A percentile compares a stretch with the other conserved stretches of the same genome.
Conservation (phyloP, 2,113 vertebrate species). For the Sinocyclocheilus rhinocerous region DNA sequence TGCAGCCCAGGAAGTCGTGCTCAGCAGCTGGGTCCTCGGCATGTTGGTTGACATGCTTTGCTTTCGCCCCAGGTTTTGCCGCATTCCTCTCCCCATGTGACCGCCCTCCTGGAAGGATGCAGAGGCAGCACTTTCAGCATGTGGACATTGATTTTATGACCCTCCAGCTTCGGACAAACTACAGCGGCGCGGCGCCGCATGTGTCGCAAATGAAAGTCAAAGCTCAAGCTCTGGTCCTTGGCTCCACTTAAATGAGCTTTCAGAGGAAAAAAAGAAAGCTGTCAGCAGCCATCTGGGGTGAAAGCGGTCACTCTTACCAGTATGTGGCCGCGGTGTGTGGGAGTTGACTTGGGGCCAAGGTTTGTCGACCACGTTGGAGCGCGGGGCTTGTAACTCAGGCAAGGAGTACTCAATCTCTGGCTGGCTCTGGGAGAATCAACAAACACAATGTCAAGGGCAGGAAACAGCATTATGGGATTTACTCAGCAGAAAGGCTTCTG, state of each 20-base stretch:
- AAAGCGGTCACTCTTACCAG: slow-evolving; percentile 73
- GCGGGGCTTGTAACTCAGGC: slow-evolving; percentile 76
- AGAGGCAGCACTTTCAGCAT: slow-evolving; percentile 34
- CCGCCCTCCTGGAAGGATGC: slow-evolving; percentile 69
- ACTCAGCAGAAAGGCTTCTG: slow-evolving; percentile 38
- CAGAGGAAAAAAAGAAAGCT: slow-evolving; percentile 17
- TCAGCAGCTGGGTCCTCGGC: slow-evolving; percentile 75
- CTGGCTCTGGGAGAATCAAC: slow-evolving; percentile 80
- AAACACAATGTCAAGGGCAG: slow-evolving; percentile 47
- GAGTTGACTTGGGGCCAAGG: slow-evolving; percentile 77
- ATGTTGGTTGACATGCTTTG: slow-evolving; percentile 73
- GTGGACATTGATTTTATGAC: slow-evolving; percentile 44
- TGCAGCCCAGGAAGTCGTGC: slow-evolving; percentile 94
- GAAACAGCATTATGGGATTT: slow-evolving; percentile 41
- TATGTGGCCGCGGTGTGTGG: slow-evolving; percentile 79
- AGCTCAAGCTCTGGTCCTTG: slow-evolving; percentile 6
- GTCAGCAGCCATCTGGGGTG: background rate
- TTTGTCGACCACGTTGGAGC: slow-evolving; percentile 77
- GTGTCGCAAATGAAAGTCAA: slow-evolving; percentile 17
- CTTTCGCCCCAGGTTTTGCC: slow-evolving; percentile 67
- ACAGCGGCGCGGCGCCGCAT: background rate
- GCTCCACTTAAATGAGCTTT: slow-evolving; percentile 16
- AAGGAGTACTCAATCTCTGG: slow-evolving; percentile 85
- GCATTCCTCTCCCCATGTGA: slow-evolving; percentile 76
- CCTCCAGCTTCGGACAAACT: slow-evolving; percentile 30